Evolutionary conservation across 1,140 invertebrate genomes (phyloP).

Genomic region (Hestina assimilis): DNA sequence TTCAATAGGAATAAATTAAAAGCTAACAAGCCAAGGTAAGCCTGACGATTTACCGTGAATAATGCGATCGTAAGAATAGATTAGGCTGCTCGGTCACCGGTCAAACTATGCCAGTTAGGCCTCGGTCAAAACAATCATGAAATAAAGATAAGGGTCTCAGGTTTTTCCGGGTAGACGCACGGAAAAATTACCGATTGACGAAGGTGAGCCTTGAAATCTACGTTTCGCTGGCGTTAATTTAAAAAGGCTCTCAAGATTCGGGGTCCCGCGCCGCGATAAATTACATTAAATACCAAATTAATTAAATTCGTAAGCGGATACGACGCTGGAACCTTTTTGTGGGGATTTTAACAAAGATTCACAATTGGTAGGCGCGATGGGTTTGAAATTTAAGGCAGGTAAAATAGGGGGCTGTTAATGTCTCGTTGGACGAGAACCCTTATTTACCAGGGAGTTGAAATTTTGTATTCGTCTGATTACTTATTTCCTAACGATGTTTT

Average conservation of each 20-base stretch:
- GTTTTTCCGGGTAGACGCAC: conserved; percentile 13
- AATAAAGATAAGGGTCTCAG: conserved; percentile 20
- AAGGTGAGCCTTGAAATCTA: conserved; percentile 10
- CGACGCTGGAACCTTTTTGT: conserved; percentile 27
- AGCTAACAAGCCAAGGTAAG: not conserved
- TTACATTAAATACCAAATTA: conserved; percentile 64
- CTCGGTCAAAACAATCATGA: not conserved
- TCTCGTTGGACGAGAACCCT: not conserved
- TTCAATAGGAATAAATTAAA: no score
- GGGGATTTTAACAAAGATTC: conserved; percentile 25
- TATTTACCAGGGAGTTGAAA: no score
- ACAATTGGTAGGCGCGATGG: conserved; percentile 2
- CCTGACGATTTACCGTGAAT: not conserved
- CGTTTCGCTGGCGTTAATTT: conserved; percentile 8
- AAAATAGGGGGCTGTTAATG: not conserved
- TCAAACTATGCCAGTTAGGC: conserved; percentile 9
- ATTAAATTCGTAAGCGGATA: conserved; percentile 51
- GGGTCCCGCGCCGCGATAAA: conserved; percentile 43
- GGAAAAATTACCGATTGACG: conserved; percentile 26
- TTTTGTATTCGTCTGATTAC: no score
- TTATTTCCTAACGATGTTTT: no score
- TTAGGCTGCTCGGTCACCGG: conserved; percentile 1
- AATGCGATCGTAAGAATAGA: not conserved
- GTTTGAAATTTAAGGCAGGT: conserved; percentile 1
- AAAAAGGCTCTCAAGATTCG: conserved; percentile 21